Evolutionary conservation across 2,113 vertebrate genomes (phyloP), one percentile per base, ranked within the genome.

Genomic region (Sialia sialis): DNA sequence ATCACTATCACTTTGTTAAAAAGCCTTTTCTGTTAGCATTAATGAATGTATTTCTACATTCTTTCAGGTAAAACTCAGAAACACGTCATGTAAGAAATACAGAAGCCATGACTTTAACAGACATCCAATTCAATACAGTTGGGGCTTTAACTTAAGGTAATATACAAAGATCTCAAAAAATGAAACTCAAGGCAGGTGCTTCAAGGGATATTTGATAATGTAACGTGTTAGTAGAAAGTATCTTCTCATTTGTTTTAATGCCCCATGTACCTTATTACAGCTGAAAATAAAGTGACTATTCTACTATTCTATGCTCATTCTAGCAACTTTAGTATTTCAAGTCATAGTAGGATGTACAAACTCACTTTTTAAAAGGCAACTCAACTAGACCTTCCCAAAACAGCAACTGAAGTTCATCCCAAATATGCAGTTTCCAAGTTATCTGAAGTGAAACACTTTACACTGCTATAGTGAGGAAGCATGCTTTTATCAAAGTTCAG

Each of bases 1-100:
- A 94, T 96, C 66, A 49, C 51, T 95, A 97, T 93, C 84, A 22
- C 67, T 49, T 63, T 78, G 63, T 87, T 97, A 73, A 92, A 95
- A 96, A 54, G 89, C n/a, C 89, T 64, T 76, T 62, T 93, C 93
- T 93, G 93, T 93, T 87, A 91, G 36, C 81, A 82, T 70, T 79
- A 84, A 79, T 73, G 3, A 46, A 91, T n/a, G 54, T 11, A 76
- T 39, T 55, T 58, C 87, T 76, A 59, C 77, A 94, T 72, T 90
- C 59, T 69, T 85, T 62, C 76, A 91, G 49, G 58, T 48, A 36
- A 84, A 92, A 83, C 32, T 64, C 36, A 58, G 32, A 76, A 68
- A 68, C 6, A 72, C 48, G 43, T 46, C 69, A 94, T 39, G 29
- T 46, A 76, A 68, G 22, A 44, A 93, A 58, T 67, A 84, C 2